These are phyloP conservation scores for Lithobius niger DNA, from an alignment of 1,140 invertebrate genomes.

Conservation along the genomic window DNA sequence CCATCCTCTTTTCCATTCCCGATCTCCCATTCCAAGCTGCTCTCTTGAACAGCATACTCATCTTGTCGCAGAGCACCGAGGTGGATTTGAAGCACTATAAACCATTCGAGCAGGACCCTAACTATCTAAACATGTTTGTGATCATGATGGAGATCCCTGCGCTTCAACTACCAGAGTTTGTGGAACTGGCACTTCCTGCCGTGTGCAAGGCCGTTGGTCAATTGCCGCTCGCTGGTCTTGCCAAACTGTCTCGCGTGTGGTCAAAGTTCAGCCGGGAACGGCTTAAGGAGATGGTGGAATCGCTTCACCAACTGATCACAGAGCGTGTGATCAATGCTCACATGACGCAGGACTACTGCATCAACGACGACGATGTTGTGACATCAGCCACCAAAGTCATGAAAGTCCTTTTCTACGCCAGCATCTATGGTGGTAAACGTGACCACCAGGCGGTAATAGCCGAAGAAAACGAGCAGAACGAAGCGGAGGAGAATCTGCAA, in stretches of 20 bases:
- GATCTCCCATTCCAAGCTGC: slow-evolving; percentile 48
- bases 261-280: slow-evolving; percentile 51
- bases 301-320: slow-evolving; percentile 76
- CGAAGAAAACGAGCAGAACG: slow-evolving; percentile 26
- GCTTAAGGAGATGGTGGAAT: slow-evolving; percentile 56
- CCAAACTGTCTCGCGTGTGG: slow-evolving; percentile 63
- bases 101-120: slow-evolving; percentile 33
- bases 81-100: slow-evolving; percentile 52
- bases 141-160: slow-evolving; percentile 79
- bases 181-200: slow-evolving; percentile 65
- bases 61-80: slow-evolving; percentile 53
- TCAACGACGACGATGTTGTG: slow-evolving; percentile 71
- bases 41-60: slow-evolving; percentile 62
- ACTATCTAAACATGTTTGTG: slow-evolving; percentile 58
- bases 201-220: slow-evolving; percentile 61
- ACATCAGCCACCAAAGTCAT: slow-evolving; percentile 67
- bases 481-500: slow-evolving; percentile 23
- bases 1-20: slow-evolving; percentile 39
- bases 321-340: slow-evolving; percentile 54
- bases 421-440: slow-evolving; percentile 63
- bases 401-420: slow-evolving; percentile 78
- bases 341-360: slow-evolving; percentile 54
- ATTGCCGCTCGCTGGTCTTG: slow-evolving; percentile 60
- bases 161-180: slow-evolving; percentile 60
- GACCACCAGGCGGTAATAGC: slow-evolving; percentile 35